Percentiles rank a stretch among this genome's conserved stretches.
Evolutionary conservation across 2,113 vertebrate species (phyloP).

Genomic region (Gorsachius goisagi): DNA sequence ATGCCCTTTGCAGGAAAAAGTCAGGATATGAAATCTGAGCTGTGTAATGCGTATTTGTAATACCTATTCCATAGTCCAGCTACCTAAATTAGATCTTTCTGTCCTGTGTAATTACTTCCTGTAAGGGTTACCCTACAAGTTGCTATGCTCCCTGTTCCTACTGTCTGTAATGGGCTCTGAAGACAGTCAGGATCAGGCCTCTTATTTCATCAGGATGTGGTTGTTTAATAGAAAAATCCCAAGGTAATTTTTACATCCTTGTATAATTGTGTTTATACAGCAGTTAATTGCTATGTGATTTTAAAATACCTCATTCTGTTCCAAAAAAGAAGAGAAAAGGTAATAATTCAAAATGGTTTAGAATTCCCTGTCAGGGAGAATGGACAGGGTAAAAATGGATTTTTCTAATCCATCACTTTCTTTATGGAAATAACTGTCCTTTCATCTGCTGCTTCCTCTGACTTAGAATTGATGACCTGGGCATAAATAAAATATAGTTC

Average conservation of each 20-base stretch:
- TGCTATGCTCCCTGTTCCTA: neutral
- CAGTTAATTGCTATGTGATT: constrained; percentile 3
- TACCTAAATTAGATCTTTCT: neutral
- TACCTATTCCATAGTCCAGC: neutral
- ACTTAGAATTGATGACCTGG: constrained; percentile 48
- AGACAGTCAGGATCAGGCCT: neutral
- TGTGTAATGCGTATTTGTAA: neutral
- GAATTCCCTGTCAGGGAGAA: neutral
- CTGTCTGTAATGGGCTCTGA: neutral
- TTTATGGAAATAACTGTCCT: neutral
- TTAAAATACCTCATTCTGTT: neutral
- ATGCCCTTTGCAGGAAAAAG: neutral
- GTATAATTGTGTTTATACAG: constrained; percentile 24
- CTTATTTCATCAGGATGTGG: neutral
- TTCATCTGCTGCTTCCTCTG: constrained; percentile 9
- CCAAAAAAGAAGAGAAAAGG: neutral
- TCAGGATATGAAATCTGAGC: constrained; percentile 16
- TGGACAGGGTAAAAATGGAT: constrained; percentile 16
- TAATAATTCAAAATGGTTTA: neutral
- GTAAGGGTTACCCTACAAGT: neutral
- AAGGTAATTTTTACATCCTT: neutral
- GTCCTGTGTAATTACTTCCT: constrained; percentile 1
- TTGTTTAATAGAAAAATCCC: neutral
- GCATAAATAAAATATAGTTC: constrained; percentile 36
- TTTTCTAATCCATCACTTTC: constrained; percentile 40